phyloP scores from a whole-genome alignment of 2,888 invertebrate species.

The Nephrotoma flavescens region DNA sequence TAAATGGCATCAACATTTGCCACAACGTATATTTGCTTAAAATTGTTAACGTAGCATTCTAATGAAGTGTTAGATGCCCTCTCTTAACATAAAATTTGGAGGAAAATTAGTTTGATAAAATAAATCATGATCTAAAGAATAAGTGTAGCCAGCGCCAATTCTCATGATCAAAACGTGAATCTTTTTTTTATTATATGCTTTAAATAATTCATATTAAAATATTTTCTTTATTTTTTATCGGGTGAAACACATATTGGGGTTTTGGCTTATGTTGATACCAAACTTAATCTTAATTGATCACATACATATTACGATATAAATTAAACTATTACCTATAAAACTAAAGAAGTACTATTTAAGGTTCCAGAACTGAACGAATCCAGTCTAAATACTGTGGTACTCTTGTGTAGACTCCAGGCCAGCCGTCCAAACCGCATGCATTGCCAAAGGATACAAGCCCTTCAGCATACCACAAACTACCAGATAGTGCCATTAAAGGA shows the following conservation, averaged over 20 bases:
- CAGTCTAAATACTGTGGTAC: conserved; percentile 47
- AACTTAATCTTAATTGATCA: not conserved
- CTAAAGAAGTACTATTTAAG: conserved; percentile 22
- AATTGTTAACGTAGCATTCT: too few species aligned
- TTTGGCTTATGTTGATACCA: not conserved
- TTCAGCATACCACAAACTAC: conserved; percentile 19
- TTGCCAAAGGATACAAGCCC: conserved; percentile 40
- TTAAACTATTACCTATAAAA: not conserved
- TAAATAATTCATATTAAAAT: too few species aligned
- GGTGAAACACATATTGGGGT: not conserved
- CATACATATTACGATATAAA: not conserved
- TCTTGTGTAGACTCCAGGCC: conserved; percentile 56
- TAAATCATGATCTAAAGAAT: too few species aligned
- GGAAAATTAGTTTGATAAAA: too few species aligned
- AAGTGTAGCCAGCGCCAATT: too few species aligned
- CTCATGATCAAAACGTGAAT: too few species aligned
- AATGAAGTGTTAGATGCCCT: too few species aligned
- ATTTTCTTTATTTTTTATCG: too few species aligned
- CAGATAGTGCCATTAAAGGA: conserved; percentile 34
- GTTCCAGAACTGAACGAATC: conserved; percentile 39
- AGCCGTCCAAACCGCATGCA: conserved; percentile 33
- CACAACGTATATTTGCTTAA: too few species aligned
- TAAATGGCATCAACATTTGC: too few species aligned
- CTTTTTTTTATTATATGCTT: too few species aligned
- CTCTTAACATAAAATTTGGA: too few species aligned